These are phyloP conservation scores for Dicranocentrus wangi DNA, from an alignment of 2,888 invertebrate species.

Conservation along the genomic window DNA sequence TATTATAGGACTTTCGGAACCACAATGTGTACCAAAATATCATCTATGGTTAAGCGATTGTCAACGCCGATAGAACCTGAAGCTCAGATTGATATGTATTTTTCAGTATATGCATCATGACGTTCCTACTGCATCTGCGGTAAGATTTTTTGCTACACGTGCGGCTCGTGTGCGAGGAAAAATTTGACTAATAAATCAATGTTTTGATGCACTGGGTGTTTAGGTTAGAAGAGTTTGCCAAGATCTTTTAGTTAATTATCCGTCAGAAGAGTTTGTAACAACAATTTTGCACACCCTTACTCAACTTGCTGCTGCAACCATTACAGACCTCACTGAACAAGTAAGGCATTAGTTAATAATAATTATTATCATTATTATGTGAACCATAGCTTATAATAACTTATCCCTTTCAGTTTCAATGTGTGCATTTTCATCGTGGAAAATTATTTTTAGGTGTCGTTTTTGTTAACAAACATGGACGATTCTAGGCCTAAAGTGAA, in stretches of 20 bases:
- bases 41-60: conserved; percentile 94
- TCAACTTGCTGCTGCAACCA: conserved; percentile 88
- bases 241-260: conserved; percentile 84
- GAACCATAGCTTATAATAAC: not conserved
- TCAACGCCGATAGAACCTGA: conserved; percentile 93
- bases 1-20: conserved; percentile 89
- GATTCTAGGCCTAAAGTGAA: conserved; percentile 84
- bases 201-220: conserved; percentile 2
- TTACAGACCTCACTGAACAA: conserved; percentile 93
- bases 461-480: conserved; percentile 81
- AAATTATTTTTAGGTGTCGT: conserved; percentile 77
- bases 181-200: too few species aligned
- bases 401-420: not conserved
- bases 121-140: conserved; percentile 83
- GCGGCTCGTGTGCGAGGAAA: too few species aligned
- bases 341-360: conserved; percentile 75
- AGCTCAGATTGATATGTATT: conserved; percentile 91
- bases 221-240: conserved; percentile 85
- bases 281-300: conserved; percentile 91
- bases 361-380: not conserved
- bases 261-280: conserved; percentile 85
- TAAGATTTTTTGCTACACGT: too few species aligned
- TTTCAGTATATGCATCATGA: conserved; percentile 95
- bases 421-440: not conserved
- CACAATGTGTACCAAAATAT: conserved; percentile 95